phyloP scores from a whole-genome alignment of 2,797 vertebrate species.

The Botia kubotai region DNA sequence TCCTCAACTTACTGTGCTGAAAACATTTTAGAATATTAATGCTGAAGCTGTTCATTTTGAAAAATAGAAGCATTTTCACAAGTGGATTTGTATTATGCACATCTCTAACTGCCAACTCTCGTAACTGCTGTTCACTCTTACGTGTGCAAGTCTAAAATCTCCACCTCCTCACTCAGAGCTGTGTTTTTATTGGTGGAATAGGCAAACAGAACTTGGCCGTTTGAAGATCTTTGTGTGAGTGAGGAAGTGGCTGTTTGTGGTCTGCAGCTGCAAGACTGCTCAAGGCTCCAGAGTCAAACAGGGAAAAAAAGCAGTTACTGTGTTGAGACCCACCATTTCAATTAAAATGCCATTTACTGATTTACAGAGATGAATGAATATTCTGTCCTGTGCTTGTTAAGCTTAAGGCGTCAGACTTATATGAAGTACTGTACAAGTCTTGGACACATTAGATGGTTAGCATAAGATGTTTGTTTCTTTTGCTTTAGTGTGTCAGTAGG shows the following conservation, averaged over 20 bases:
- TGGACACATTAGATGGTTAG: too few relatives aligned
- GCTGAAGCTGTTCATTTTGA: not conserved
- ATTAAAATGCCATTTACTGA: not conserved
- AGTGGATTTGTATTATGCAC: not conserved
- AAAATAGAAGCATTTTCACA: not conserved
- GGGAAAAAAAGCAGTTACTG: conserved; percentile 17
- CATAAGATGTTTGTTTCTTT: too few relatives aligned
- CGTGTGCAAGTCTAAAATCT: not conserved
- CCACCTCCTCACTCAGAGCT: not conserved
- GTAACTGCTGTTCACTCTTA: not conserved
- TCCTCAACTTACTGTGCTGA: not conserved
- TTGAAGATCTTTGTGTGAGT: conserved; percentile 43
- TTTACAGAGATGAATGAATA: not conserved
- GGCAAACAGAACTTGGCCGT: not conserved
- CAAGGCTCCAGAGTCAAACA: conserved; percentile 12
- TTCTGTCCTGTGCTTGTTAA: not conserved
- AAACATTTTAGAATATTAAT: not conserved
- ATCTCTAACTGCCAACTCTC: not conserved
- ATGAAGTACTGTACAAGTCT: not conserved
- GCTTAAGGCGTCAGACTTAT: not conserved
- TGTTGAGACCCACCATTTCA: too few relatives aligned
- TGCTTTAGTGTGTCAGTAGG: too few relatives aligned
- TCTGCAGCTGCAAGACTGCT: conserved; percentile 26
- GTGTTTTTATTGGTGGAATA: conserved; percentile 38
- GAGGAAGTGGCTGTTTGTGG: conserved; percentile 54